Evolutionary conservation across 2,888 invertebrate genomes (phyloP).

Genomic region (Augiades crinisus): DNA sequence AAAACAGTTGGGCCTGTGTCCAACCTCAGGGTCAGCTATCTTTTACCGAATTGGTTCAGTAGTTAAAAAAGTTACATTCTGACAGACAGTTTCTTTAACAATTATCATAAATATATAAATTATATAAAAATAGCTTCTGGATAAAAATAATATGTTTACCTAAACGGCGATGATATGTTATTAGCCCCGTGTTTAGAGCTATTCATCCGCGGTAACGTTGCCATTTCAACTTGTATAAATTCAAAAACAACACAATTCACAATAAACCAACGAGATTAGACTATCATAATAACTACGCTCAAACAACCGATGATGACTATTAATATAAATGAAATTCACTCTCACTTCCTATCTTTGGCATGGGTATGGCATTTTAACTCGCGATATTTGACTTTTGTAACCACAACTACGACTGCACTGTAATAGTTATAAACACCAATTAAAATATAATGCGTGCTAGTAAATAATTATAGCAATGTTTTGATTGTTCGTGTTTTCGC

Average conservation of each 20-base stretch:
- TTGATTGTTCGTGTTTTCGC: constrained; percentile 39
- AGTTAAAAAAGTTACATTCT: too few species aligned
- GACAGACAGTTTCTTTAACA: too few species aligned
- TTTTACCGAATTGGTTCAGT: too few species aligned
- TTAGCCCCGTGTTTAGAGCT: constrained; percentile 57
- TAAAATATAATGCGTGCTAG: constrained; percentile 26
- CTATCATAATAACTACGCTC: constrained; percentile 36
- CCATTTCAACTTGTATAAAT: constrained; percentile 47
- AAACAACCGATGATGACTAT: constrained; percentile 39
- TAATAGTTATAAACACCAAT: constrained; percentile 9
- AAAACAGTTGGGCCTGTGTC: too few species aligned
- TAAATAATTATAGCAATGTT: constrained; percentile 47
- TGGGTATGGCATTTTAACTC: background rate
- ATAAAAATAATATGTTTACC: constrained; percentile 42
- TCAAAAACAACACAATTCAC: constrained; percentile 27
- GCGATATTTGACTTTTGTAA: background rate
- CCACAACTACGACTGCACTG: background rate
- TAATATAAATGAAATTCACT: constrained; percentile 1
- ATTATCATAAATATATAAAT: background rate
- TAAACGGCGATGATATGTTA: constrained; percentile 63
- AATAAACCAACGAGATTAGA: constrained; percentile 29
- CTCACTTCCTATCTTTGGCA: constrained; percentile 6
- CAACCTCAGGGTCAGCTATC: too few species aligned
- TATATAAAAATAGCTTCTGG: background rate
- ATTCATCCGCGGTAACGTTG: constrained; percentile 71